Conservation (phyloP, 2,888 invertebrate genomes). For the Eubasilissa splendida region DNA sequence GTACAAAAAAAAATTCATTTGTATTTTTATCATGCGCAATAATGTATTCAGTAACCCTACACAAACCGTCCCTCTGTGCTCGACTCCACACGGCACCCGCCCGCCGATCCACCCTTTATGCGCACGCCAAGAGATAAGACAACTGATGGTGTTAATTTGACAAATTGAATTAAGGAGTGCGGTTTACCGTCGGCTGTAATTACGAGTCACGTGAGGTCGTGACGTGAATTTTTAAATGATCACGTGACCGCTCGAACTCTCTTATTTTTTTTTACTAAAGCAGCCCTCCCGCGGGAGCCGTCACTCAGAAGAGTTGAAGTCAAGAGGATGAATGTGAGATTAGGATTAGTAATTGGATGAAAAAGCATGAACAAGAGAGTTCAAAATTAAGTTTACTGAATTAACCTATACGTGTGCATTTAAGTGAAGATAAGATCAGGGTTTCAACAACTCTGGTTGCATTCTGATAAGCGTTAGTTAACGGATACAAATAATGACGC, state of each 20-base stretch:
- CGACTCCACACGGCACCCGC: not conserved
- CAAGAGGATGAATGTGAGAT: too few species aligned
- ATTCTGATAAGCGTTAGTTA: too few species aligned
- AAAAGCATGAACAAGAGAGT: too few species aligned
- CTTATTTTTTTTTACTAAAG: not conserved
- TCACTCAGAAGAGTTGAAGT: too few species aligned
- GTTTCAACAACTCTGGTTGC: too few species aligned
- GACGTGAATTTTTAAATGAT: slow-evolving; percentile 50
- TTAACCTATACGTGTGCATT: too few species aligned
- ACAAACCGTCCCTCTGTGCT: not conserved
- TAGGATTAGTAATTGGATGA: too few species aligned
- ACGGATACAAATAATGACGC: too few species aligned
- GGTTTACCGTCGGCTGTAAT: slow-evolving; percentile 51
- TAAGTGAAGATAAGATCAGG: too few species aligned
- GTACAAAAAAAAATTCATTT: too few species aligned
- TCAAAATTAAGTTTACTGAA: too few species aligned
- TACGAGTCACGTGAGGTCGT: slow-evolving; percentile 53
- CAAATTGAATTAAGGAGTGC: slow-evolving; percentile 58
- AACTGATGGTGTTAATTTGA: slow-evolving; percentile 58
- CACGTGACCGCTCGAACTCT: slow-evolving; percentile 39
- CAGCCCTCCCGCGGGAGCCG: too few species aligned
- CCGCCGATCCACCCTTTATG: slow-evolving; percentile 1
- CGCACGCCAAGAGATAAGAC: slow-evolving; percentile 53
- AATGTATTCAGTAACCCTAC: slow-evolving; percentile 4
- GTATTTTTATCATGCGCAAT: not conserved